Evolutionary conservation across 2,888 invertebrate genomes (phyloP), one percentile per base, ranked within the genome.

Genomic region (Taphrorychus bicolor): DNA sequence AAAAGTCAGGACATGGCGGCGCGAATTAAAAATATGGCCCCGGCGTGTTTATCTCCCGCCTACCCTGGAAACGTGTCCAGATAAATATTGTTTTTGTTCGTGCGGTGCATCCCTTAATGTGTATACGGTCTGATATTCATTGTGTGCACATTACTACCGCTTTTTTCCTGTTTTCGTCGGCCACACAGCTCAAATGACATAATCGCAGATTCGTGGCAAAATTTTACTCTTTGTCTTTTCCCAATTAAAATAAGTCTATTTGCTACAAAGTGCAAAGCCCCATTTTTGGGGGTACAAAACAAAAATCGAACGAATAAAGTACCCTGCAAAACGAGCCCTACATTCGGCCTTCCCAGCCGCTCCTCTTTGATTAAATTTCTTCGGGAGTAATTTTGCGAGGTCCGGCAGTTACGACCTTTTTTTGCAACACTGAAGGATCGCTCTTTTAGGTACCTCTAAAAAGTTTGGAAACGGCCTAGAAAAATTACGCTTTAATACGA

Each of bases 311-410:
- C n/a, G n/a, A n/a, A n/a, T n/a, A n/a, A n/a, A n/a, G n/a, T n/a
- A n/a, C n/a, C n/a, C n/a, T n/a, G n/a, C n/a, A n/a, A n/a, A n/a
- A n/a, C n/a, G n/a, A n/a, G n/a, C n/a, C n/a, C n/a, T n/a, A n/a
- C n/a, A 58, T 58, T 48, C n/a, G 9, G 9, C 58, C 42, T 58
- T 58, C 42, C 42, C n/a, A 42, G 22, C 45, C 42, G 11, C n/a
- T 45, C 9, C 45, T 58, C 22, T 45, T 58, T 58, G 58, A 58
- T 58, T 58, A 58, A 58, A 58, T 58, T 58, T 58, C 58, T 58
- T 58, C 45, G 22, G 42, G 32, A 14, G 58, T 58, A 58, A 58
- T 58, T 58, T 58, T 18, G 58, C 58, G 58, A 42, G 48, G 58
- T 45, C 45, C 42, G 21, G 24, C 58, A n/a, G 24, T 58, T 18